Evolutionary conservation across 2,113 vertebrate genomes (phyloP), one percentile per base, ranked within the genome.

Genomic region (Genyomyrus donnyi): DNA sequence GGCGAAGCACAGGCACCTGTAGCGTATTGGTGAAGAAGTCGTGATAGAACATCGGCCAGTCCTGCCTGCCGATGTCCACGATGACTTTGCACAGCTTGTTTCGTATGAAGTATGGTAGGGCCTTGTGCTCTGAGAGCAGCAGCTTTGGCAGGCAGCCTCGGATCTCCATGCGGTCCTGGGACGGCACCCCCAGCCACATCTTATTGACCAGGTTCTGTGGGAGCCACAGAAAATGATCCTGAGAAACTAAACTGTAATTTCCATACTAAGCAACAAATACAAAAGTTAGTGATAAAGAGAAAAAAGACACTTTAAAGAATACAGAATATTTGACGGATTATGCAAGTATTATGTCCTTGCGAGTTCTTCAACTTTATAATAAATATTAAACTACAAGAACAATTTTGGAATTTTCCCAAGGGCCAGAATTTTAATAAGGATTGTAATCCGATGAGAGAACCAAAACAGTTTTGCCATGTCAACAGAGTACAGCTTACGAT

Each of bases 1-100:
- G 49, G 85, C 11, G 35, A 19, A 46, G 17, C 45, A 9, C 35
- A 0, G 10, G 88, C 92, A 99, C 98, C 98, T 99, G 98, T 92
- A 99, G 95, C 83, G 98, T 99, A 94, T 97, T 99, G 88, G 98
- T 98, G 93, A 99, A 99, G 93, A 99, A 99, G 93, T 99, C 98
- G 42, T 99, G 98, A 95, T 99, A 99, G 95, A 99, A 99, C 98
- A 99, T 99, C 0, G 98, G 98, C 98, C 98, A 99, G 93, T 99
- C 98, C 66, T 99, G 98, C 91, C 98, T 96, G 91, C 98, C 98
- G 6, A 99, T 99, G 91, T 99, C 98, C 91, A 99, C 98, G 0
- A 99, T 99, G 93, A 99, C 98, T 94, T 99, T 99, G 94, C 98
- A 99, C 92, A 99, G 97, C 90, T 99, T 99, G 94, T 99, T 99